Evolutionary conservation across 1,140 invertebrate species (phyloP).

Genomic region (Parapsyche elsis): DNA sequence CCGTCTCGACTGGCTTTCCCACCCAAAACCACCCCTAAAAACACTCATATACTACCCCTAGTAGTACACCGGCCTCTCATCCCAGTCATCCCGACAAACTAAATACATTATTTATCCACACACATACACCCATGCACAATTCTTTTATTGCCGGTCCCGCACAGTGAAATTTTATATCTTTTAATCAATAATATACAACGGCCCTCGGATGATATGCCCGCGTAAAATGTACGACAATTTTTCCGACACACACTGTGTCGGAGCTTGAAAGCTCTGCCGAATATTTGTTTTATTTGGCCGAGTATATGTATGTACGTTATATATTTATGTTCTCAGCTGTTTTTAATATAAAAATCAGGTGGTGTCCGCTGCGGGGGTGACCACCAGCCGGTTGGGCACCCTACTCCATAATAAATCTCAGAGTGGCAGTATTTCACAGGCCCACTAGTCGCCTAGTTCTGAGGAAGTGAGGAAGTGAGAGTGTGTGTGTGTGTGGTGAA

Average conservation of each 20-base stretch:
- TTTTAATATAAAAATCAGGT: constrained; percentile 19
- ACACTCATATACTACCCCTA: neutral
- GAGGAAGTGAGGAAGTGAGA: too few species aligned
- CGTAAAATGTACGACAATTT: too few species aligned
- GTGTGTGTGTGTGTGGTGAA: neutral
- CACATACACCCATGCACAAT: neutral
- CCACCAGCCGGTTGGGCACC: neutral
- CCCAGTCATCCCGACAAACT: constrained; percentile 4
- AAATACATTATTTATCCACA: constrained; percentile 26
- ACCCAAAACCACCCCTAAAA: neutral
- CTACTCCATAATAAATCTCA: constrained; percentile 1
- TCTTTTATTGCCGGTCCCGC: constrained; percentile 9
- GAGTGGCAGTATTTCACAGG: constrained; percentile 4
- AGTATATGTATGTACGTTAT: too few species aligned
- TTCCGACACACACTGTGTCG: too few species aligned
- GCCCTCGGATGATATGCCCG: too few species aligned
- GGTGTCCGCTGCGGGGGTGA: neutral
- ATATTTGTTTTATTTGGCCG: too few species aligned
- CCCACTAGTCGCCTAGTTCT: too few species aligned
- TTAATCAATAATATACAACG: constrained; percentile 4
- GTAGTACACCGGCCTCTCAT: neutral
- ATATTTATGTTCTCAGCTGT: too few species aligned
- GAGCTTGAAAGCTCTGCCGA: too few species aligned
- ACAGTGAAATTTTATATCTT: constrained; percentile 18
- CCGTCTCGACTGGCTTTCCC: constrained; percentile 18